phyloP scores from a whole-genome alignment of 2,797 vertebrate genomes.

The Sylvilagus floridanus region DNA sequence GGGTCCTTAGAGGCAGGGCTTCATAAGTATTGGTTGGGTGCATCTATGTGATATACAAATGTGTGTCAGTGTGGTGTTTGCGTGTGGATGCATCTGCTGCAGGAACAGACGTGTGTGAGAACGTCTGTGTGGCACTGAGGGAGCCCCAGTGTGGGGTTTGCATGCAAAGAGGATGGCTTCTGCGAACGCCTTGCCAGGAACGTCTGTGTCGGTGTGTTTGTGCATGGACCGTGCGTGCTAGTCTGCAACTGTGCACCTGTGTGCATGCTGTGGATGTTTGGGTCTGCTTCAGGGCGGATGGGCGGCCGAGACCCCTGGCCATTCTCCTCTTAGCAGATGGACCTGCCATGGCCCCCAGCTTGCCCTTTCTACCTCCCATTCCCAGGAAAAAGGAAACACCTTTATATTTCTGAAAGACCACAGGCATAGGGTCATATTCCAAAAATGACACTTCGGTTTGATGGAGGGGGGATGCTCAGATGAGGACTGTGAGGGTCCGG shows the following conservation, averaged over 20 bases:
- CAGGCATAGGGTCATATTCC: neutral
- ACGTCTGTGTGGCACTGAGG: neutral
- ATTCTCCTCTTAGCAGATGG: neutral
- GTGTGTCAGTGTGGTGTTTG: neutral
- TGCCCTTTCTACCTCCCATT: neutral
- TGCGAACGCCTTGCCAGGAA: neutral
- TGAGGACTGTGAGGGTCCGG: neutral
- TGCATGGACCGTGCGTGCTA: neutral
- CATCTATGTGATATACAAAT: neutral
- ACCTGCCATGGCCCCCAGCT: neutral
- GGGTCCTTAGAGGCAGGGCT: slow-evolving; percentile 3
- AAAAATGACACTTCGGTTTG: neutral
- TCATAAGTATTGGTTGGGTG: neutral
- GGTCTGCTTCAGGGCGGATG: neutral
- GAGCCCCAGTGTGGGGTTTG: neutral
- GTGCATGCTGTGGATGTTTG: neutral
- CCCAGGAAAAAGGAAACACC: neutral
- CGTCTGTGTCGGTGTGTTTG: neutral
- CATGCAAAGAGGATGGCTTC: neutral
- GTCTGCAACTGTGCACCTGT: neutral
- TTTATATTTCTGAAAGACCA: slow-evolving; percentile 7
- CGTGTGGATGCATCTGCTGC: neutral
- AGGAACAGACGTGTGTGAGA: neutral
- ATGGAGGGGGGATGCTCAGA: neutral
- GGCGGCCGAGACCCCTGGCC: neutral